A percentile compares a stretch with the other conserved stretches of the same genome.
These are phyloP conservation scores for Sarcophaga bullata DNA, from an alignment of 1,140 invertebrate genomes.

Conservation along the genomic window DNA sequence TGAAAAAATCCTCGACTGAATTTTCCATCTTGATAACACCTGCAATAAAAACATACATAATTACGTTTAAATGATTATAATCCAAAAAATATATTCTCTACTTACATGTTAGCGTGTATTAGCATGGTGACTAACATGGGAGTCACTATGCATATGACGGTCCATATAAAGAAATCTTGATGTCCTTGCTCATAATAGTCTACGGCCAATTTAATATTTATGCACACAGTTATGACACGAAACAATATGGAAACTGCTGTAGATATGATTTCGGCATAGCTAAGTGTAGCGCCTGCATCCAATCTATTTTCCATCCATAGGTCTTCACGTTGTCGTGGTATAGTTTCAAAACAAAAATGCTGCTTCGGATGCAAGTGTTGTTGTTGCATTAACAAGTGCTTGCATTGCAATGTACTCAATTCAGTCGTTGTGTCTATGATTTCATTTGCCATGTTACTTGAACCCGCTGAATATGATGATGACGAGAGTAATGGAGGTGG, in stretches of 20 bases:
- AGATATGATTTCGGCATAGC: constrained; percentile 41
- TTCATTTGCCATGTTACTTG: not conserved
- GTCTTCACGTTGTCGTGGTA: not conserved
- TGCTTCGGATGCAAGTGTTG: not conserved
- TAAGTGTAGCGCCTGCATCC: constrained; percentile 1
- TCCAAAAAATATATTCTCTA: constrained; percentile 18
- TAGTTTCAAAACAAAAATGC: not conserved
- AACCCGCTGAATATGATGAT: not conserved
- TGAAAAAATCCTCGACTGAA: constrained; percentile 22
- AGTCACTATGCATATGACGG: constrained; percentile 68
- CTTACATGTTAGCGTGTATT: constrained; percentile 69
- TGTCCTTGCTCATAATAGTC: constrained; percentile 63
- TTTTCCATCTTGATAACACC: constrained; percentile 45
- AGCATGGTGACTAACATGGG: constrained; percentile 68
- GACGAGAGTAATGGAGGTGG: not conserved
- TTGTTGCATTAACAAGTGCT: not conserved
- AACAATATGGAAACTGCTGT: constrained; percentile 67
- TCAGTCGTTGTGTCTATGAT: not conserved
- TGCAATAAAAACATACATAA: constrained; percentile 42
- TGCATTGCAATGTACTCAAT: constrained; percentile 5
- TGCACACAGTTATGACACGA: constrained; percentile 68
- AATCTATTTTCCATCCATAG: not conserved
- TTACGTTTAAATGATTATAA: constrained; percentile 1
- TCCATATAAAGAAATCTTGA: constrained; percentile 67
- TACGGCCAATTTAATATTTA: constrained; percentile 69